phyloP scores from a whole-genome alignment of 2,113 vertebrate genomes.

The Carettochelys insculpta region DNA sequence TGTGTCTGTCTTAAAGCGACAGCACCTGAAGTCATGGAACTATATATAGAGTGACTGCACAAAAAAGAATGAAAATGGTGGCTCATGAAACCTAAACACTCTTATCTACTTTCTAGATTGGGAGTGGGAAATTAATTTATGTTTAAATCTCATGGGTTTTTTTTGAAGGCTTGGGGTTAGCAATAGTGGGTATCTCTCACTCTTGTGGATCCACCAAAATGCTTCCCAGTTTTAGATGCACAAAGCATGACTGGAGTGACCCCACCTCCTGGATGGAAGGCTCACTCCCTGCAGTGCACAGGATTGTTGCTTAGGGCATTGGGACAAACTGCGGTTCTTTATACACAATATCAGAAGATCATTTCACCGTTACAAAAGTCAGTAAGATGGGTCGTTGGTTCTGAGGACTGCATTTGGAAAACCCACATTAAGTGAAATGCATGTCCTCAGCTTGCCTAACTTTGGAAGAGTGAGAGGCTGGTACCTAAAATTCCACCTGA shows the following conservation, averaged over 20 bases:
- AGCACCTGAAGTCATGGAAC: not conserved
- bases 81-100: not conserved
- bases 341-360: not conserved
- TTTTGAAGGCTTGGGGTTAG: not conserved
- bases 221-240: not conserved
- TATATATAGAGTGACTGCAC: not conserved
- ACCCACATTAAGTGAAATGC: not conserved
- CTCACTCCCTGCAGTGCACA: too few species aligned
- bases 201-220: not conserved
- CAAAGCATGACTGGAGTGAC: not conserved
- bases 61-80: not conserved
- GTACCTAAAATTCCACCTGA: not conserved
- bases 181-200: not conserved
- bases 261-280: not conserved
- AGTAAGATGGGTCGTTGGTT: not conserved
- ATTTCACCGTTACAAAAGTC: not conserved
- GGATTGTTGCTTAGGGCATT: not conserved
- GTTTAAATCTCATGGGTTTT: slow-evolving; percentile 45
- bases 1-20: not conserved
- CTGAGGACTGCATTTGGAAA: not conserved
- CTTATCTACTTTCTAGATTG: not conserved
- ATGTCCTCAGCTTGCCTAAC: not conserved
- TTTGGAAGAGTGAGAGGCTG: not conserved
- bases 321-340: slow-evolving; percentile 28
- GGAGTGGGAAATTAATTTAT: too few species aligned